Percentiles rank a stretch among this genome's conserved stretches.
These are phyloP conservation scores for Alcis repandata DNA, from an alignment of 2,888 invertebrate genomes.

Conservation along the genomic window DNA sequence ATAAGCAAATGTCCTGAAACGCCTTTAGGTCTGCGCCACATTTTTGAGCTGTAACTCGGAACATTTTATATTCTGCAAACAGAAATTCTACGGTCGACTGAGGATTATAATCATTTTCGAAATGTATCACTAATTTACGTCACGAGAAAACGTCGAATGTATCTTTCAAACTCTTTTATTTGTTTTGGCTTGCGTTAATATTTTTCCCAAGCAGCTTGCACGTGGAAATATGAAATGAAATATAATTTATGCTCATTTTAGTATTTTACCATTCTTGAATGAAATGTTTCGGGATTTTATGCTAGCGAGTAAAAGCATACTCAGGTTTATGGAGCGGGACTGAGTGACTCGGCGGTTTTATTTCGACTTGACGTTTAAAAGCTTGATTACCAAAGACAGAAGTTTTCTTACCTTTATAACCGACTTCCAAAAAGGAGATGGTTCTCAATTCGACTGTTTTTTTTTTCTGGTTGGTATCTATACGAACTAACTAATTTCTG, in stretches of 20 bases:
- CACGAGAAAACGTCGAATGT: conserved; percentile 32
- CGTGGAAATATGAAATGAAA: conserved; percentile 11
- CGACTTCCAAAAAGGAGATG: no score
- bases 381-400: background rate
- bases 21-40: background rate
- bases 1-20: no score
- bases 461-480: no score
- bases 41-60: background rate
- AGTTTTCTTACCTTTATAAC: no score
- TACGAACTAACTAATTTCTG: no score
- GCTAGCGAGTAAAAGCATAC: conserved; percentile 3
- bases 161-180: conserved; percentile 44
- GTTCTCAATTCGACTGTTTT: no score
- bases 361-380: background rate
- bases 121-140: conserved; percentile 48
- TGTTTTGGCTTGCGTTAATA: conserved; percentile 43
- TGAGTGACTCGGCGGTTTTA: background rate
- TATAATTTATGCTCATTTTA: conserved; percentile 8
- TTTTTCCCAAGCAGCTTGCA: conserved; percentile 11
- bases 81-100: conserved; percentile 18
- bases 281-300: conserved; percentile 4
- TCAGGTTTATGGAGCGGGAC: conserved; percentile 5
- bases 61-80: background rate
- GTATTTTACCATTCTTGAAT: conserved; percentile 13
- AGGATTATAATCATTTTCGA: conserved; percentile 29